These are phyloP conservation scores for Hiodon tergisus DNA, from an alignment of 2,113 vertebrate genomes.

Conservation along the genomic window DNA sequence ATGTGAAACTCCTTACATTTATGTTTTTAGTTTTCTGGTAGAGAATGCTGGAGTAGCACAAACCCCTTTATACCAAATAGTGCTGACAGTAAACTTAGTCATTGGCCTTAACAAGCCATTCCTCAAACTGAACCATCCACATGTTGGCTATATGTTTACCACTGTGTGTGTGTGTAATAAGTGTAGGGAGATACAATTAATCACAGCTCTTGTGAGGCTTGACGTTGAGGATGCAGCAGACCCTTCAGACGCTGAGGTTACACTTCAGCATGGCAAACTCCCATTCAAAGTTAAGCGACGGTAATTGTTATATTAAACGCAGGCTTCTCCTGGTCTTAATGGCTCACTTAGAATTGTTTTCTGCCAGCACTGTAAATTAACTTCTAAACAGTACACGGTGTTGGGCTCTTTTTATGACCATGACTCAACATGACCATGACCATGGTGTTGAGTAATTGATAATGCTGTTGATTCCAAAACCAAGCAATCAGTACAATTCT, in stretches of 20 bases:
- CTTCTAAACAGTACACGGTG: not conserved
- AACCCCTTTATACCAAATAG: not conserved
- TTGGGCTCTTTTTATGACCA: not conserved
- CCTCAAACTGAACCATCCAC: not conserved
- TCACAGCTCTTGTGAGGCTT: not conserved
- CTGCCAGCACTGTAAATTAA: not conserved
- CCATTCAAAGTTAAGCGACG: too few relatives aligned
- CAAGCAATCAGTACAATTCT: too few relatives aligned
- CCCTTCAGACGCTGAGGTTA: too few relatives aligned
- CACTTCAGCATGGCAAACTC: too few relatives aligned
- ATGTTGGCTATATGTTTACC: not conserved
- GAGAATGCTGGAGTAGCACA: not conserved
- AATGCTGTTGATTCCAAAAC: not conserved
- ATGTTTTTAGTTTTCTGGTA: not conserved
- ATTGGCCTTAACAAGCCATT: not conserved
- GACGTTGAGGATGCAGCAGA: too few relatives aligned
- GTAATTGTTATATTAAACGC: too few relatives aligned
- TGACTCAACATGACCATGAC: not conserved
- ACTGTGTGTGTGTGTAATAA: constrained; percentile 21
- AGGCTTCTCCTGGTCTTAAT: too few relatives aligned
- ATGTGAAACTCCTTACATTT: not conserved
- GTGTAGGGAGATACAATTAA: not conserved
- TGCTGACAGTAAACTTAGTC: not conserved
- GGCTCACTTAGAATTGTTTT: not conserved
- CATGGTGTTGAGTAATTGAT: not conserved